Conservation (phyloP, 2,888 invertebrate genomes). For the Sceliomorpha sp. region DNA sequence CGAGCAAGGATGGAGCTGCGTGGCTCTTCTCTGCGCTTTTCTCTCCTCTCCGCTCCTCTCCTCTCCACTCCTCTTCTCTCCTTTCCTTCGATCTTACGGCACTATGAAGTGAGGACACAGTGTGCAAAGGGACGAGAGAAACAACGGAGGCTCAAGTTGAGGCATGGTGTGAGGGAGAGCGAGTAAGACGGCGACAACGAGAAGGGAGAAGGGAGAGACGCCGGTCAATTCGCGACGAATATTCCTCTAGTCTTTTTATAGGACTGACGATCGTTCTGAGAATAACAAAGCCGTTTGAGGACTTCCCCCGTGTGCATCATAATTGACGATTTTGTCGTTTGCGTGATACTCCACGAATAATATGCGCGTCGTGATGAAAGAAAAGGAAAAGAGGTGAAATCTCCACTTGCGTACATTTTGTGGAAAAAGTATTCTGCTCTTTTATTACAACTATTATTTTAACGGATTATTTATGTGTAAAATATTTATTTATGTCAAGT, state of each 20-base stretch:
- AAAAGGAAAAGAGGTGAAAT: no score
- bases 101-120: conserved; percentile 54
- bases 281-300: conserved; percentile 45
- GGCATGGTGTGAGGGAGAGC: no score
- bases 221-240: conserved; percentile 54
- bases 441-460: no score
- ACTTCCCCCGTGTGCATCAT: conserved; percentile 43
- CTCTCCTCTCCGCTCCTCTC: conserved; percentile 57
- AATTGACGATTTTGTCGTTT: conserved; percentile 50
- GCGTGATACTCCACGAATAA: conserved; percentile 35
- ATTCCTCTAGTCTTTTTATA: conserved; percentile 44
- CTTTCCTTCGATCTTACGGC: conserved; percentile 62
- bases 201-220: conserved; percentile 13
- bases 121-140: conserved; percentile 53
- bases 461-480: no score
- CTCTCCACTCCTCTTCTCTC: conserved; percentile 59
- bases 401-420: no score
- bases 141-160: conserved; percentile 53
- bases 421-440: no score
- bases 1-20: conserved; percentile 59
- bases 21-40: conserved; percentile 54
- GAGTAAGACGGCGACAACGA: no score
- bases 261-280: conserved; percentile 46
- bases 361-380: background rate
- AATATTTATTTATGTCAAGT: no score